Conservation (phyloP, 2,113 vertebrate species). For the Hippocampus barbouri region DNA sequence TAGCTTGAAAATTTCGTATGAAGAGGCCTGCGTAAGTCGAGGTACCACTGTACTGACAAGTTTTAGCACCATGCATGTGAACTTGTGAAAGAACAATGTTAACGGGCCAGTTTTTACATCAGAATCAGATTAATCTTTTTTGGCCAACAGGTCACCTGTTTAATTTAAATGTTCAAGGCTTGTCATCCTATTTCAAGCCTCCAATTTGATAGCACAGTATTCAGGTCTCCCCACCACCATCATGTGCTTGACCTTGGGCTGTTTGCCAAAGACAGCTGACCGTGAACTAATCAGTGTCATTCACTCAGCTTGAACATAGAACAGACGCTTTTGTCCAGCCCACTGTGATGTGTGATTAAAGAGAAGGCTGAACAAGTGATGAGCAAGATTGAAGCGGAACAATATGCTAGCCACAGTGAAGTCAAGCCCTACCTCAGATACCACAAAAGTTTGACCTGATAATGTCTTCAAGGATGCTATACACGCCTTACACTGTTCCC, state of each 20-base stretch:
- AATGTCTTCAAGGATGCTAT: constrained; percentile 27
- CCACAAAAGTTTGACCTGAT: constrained; percentile 32
- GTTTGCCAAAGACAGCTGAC: constrained; percentile 38
- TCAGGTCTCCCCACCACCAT: not conserved
- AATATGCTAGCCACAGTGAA: constrained; percentile 30
- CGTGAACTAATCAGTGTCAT: constrained; percentile 39
- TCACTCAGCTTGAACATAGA: constrained; percentile 9
- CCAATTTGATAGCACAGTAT: not conserved
- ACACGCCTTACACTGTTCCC: constrained; percentile 1
- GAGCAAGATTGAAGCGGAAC: constrained; percentile 27
- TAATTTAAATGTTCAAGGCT: not conserved
- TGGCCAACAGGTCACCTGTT: not conserved
- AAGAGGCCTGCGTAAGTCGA: no score
- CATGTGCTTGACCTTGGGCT: constrained; percentile 20
- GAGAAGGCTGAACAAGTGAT: not conserved
- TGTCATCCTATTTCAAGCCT: not conserved
- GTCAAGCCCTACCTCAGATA: not conserved
- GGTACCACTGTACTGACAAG: not conserved
- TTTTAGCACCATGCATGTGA: not conserved
- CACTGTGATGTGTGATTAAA: constrained; percentile 36
- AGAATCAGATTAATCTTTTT: no score
- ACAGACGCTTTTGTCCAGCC: not conserved
- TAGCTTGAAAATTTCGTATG: no score
- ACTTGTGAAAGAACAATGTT: not conserved
- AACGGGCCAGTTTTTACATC: not conserved